These are phyloP conservation scores for Coelopa pilipes DNA, from an alignment of 2,888 invertebrate species.

Conservation along the genomic window DNA sequence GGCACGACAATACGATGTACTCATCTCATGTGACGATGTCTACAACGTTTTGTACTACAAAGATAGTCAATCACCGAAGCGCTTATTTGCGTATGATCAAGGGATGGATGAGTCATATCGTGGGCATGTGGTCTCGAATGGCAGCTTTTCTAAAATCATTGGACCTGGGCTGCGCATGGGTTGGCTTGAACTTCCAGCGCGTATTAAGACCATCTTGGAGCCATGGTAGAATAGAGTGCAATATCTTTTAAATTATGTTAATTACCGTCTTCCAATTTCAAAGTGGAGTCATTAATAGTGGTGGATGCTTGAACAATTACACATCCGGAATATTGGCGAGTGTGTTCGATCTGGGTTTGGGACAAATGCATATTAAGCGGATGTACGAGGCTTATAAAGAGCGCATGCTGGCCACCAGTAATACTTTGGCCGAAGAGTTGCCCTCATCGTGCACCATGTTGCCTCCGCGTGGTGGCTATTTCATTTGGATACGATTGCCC, in stretches of 20 bases:
- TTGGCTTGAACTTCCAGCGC: conserved; percentile 72
- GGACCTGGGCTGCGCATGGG: conserved; percentile 74
- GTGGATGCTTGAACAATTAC: conserved; percentile 73
- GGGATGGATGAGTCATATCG: conserved; percentile 61
- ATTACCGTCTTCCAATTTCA: neutral
- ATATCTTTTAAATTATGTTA: neutral
- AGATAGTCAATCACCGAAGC: conserved; percentile 65
- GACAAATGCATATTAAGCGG: conserved; percentile 67
- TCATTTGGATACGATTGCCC: conserved; percentile 72
- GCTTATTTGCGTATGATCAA: conserved; percentile 70
- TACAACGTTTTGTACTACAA: conserved; percentile 72
- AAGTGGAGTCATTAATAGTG: conserved; percentile 67
- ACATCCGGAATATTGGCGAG: conserved; percentile 69
- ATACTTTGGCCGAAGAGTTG: conserved; percentile 64
- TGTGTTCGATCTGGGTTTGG: conserved; percentile 69
- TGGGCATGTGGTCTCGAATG: conserved; percentile 73
- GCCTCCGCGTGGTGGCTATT: conserved; percentile 71
- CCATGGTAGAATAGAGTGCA: conserved; percentile 54
- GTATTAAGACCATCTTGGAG: conserved; percentile 63
- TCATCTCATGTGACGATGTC: conserved; percentile 73
- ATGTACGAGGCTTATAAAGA: conserved; percentile 65
- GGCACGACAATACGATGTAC: conserved; percentile 66
- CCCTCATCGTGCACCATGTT: conserved; percentile 66
- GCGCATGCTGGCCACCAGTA: conserved; percentile 66
- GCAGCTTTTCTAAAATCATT: conserved; percentile 74